A percentile compares a stretch with the other conserved stretches of the same genome.
These are phyloP conservation scores for Vanessa tameamea DNA, from an alignment of 1,140 invertebrate genomes.

Conservation along the genomic window DNA sequence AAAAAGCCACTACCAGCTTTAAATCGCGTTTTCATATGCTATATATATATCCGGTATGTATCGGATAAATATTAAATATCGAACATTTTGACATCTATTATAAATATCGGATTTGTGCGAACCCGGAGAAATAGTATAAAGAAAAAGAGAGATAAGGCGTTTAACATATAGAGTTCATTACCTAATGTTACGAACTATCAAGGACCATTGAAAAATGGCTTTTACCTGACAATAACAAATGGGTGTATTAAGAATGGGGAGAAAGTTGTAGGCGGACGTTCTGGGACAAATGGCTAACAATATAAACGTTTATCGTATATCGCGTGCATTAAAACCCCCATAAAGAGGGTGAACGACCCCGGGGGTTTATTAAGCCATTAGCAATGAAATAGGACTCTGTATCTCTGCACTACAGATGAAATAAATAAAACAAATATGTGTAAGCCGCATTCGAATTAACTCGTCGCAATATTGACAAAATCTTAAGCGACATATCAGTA, in stretches of 20 bases:
- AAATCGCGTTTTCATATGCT: no score
- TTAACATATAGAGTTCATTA: neutral
- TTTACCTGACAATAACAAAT: slow-evolving; percentile 17
- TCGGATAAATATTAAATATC: no score
- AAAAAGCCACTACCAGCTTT: no score
- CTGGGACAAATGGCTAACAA: slow-evolving; percentile 31
- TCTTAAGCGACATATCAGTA: neutral
- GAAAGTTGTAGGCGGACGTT: slow-evolving; percentile 20
- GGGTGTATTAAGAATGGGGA: slow-evolving; percentile 11
- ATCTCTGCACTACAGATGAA: slow-evolving; percentile 47
- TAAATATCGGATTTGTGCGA: no score
- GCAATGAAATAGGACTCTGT: slow-evolving; percentile 58
- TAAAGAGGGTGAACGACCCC: slow-evolving; percentile 48
- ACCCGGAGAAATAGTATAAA: neutral
- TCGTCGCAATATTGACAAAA: neutral
- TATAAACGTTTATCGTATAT: slow-evolving; percentile 40
- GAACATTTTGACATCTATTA: no score
- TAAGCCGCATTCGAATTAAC: slow-evolving; percentile 39
- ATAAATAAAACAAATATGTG: slow-evolving; percentile 58
- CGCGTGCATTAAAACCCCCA: slow-evolving; percentile 40
- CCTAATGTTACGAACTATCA: neutral
- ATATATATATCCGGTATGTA: no score
- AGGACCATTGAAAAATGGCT: neutral
- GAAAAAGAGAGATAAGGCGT: neutral
- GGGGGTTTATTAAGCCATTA: slow-evolving; percentile 61